Evolutionary conservation across 1,140 invertebrate genomes (phyloP), one percentile per base, ranked within the genome.

Genomic region (Drosophila tropicalis): DNA sequence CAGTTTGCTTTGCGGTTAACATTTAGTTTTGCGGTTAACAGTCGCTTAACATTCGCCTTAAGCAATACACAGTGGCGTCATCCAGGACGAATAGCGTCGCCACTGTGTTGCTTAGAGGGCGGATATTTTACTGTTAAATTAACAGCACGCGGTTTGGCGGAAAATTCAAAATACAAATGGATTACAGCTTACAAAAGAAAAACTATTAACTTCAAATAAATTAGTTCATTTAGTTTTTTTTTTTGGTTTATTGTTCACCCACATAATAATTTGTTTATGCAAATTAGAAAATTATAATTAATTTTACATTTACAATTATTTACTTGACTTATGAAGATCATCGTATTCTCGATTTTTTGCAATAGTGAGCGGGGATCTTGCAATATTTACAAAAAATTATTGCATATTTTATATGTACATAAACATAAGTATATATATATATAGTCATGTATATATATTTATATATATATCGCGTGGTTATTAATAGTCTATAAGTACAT

Each of bases 221-320:
- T 15, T 22, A 44, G 19, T 12, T 44, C 0, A 29, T 13, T 60
- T n/a, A 6, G 10, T 19, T 29, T 17, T n/a, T 64, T 80, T 51
- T 51, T 51, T 51, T 51, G 44, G 44, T 51, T 51, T 87, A 87
- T 87, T 87, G 83, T 87, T 87, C 83, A 87, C 83, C 83, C 83
- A 87, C 83, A 80, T 87, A 89, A 87, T 87, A 87, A 89, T 87
- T 87, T 87, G 81, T 87, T 87, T 87, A 87, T 87, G 83, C 83
- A 87, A 87, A 87, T 87, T 89, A 87, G 80, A 87, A 87, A 87
- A 69, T 87, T 89, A 87, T 71, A 83, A 72, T 79, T 80, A 74
- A 74, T 67, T 25, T 89, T 87, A 87, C 64, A 87, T 82, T 69
- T 86, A 86, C 84, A 89, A 70, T 89, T 83, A 80, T 70, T 80